Conservation (phyloP, 2,797 vertebrate genomes). For the Artibeus lituratus region DNA sequence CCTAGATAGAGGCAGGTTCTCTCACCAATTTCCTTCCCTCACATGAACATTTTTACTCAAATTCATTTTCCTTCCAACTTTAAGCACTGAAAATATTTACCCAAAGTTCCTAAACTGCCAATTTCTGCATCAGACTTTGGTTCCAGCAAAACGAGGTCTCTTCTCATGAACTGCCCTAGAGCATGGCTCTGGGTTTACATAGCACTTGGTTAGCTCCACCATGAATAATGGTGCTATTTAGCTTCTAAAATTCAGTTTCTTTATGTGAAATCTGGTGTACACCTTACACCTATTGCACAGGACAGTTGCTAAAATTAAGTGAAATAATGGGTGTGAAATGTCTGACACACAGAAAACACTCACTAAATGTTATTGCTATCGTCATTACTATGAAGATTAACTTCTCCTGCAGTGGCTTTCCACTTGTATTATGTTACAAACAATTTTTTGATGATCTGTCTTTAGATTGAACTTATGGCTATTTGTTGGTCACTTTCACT, state of each 20-base stretch:
- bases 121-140: not conserved
- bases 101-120: not conserved
- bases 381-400: not conserved
- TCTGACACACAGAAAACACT: not conserved
- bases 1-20: not conserved
- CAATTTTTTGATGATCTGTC: not conserved
- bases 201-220: not conserved
- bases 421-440: not conserved
- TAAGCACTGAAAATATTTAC: not conserved
- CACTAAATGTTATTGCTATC: not conserved
- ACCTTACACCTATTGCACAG: not conserved
- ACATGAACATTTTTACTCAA: not conserved
- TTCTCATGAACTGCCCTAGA: not conserved
- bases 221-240: not conserved
- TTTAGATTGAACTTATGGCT: not conserved
- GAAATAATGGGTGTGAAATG: not conserved
- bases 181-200: not conserved
- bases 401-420: not conserved
- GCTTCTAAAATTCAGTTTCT: not conserved
- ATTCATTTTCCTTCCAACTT: not conserved
- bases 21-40: not conserved
- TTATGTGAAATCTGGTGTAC: not conserved
- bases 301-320: not conserved
- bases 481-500: not conserved
- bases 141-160: not conserved